Conservation (phyloP, 2,888 invertebrate genomes). For the Hemistola chrysoprasaria region DNA sequence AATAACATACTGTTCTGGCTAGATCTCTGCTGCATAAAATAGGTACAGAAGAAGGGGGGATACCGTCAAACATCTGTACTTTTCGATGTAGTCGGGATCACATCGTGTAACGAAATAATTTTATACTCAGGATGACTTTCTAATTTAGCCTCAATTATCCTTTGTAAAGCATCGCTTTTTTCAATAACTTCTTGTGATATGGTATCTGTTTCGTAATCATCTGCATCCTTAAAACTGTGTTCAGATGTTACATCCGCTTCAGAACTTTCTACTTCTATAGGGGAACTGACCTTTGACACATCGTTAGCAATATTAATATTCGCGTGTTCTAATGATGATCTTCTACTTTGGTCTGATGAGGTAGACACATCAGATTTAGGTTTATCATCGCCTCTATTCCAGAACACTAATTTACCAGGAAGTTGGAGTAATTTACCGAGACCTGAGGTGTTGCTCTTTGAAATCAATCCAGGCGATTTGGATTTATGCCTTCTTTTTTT, state of each 20-base stretch:
- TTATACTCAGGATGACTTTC: conserved; percentile 73
- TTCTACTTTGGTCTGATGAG: conserved; percentile 58
- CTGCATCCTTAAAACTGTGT: conserved; percentile 47
- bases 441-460: conserved; percentile 56
- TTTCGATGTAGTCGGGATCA: conserved; percentile 61
- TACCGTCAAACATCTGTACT: conserved; percentile 70
- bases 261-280: conserved; percentile 28
- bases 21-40: conserved; percentile 44
- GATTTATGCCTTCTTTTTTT: conserved; percentile 60
- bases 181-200: conserved; percentile 59
- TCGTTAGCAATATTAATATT: conserved; percentile 24
- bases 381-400: conserved; percentile 74
- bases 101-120: conserved; percentile 60
- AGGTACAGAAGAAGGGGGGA: conserved; percentile 41
- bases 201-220: conserved; percentile 45
- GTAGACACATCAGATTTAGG: conserved; percentile 52
- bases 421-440: conserved; percentile 75
- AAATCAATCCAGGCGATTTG: conserved; percentile 56
- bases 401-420: conserved; percentile 81
- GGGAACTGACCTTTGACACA: conserved; percentile 33
- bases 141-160: conserved; percentile 68
- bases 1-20: conserved; percentile 67
- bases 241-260: conserved; percentile 6
- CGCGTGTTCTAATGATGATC: conserved; percentile 54
- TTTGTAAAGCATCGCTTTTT: conserved; percentile 68